Percentiles rank a stretch among this genome's conserved stretches.
Conservation (phyloP, 1,140 invertebrate genomes). For the Megathymus violae region DNA sequence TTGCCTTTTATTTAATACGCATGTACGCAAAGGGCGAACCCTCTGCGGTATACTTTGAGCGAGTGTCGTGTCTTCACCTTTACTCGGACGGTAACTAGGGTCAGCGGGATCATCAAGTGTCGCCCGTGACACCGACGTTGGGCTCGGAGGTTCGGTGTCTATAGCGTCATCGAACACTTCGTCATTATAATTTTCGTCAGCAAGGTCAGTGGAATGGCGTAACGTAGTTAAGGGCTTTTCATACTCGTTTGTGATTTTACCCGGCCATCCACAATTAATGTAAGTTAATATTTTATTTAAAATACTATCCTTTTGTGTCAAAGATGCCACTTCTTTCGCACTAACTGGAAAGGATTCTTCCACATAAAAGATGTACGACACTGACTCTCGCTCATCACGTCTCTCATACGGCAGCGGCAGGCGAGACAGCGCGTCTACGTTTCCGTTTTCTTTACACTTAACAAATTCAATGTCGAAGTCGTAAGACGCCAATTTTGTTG, state of each 20-base stretch:
- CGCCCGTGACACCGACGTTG: neutral
- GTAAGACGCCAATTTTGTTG: too few relatives aligned
- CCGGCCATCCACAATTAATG: constrained; percentile 45
- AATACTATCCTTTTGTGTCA: constrained; percentile 35
- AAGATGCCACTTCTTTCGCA: constrained; percentile 31
- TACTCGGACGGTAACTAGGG: neutral
- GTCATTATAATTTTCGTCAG: neutral
- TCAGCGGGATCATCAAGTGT: neutral
- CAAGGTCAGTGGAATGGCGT: neutral
- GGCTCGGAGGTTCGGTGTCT: neutral
- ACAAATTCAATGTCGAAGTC: too few relatives aligned
- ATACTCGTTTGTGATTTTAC: neutral
- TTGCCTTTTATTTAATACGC: too few relatives aligned
- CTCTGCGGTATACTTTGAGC: neutral
- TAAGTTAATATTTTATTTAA: constrained; percentile 43
- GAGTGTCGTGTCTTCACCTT: neutral
- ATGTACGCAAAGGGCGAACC: neutral
- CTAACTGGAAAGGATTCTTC: constrained; percentile 34
- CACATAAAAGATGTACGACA: too few relatives aligned
- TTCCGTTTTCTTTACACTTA: constrained; percentile 37
- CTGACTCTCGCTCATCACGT: too few relatives aligned
- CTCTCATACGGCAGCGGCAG: constrained; percentile 33
- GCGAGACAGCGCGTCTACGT: constrained; percentile 40
- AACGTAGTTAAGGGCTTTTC: constrained; percentile 27
- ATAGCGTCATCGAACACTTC: neutral